Evolutionary conservation across 2,888 invertebrate species (phyloP), one percentile per base, ranked within the genome.

Genomic region (Phragmatobia fuliginosa): DNA sequence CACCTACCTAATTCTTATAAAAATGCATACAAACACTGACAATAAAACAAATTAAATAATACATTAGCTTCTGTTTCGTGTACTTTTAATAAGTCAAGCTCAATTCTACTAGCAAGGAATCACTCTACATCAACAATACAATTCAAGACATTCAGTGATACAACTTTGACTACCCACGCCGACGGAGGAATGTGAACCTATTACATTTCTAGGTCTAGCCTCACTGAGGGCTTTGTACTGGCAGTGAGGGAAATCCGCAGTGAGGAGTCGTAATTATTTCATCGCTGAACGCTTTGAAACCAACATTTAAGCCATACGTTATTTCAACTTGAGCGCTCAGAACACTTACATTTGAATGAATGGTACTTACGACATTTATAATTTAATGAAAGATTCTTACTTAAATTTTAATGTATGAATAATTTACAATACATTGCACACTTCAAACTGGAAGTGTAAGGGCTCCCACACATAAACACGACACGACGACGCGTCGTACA

Each of bases 201-300:
- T 56, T 56, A 56, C 16, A 28, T 56, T 28, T 5, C 41, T 18
- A 52, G 25, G n/a, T 32, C 52, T 64, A 33, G 49, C 18, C 16
- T 56, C 28, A 25, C 11, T 52, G 52, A 25, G 11, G 52, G 11
- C 28, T 28, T 28, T 28, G 28, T 56, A 11, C 62, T 41, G 28
- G 31, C 52, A 45, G 21, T 33, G 32, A 64, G 33, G 28, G 33
- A 33, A 64, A 49, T 64, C 63, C 33, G 25, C 25, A 64, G 32
- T 41, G 31, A 33, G 45, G n/a, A 49, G 32, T 56, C 25, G 56
- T 63, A 49, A 63, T 63, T 49, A 18, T 33, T 7, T 63, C 32
- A 32, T 33, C 16, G 49, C n/a, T 14, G 49, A 49, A 28, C 3
- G 41, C 28, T 41, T 41, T 31, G 21, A 62, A 62, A 38, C 28